A percentile compares a stretch with the other conserved stretches of the same genome.
These are phyloP conservation scores for Muscina levida DNA, from an alignment of 2,888 invertebrate species.

Conservation along the genomic window DNA sequence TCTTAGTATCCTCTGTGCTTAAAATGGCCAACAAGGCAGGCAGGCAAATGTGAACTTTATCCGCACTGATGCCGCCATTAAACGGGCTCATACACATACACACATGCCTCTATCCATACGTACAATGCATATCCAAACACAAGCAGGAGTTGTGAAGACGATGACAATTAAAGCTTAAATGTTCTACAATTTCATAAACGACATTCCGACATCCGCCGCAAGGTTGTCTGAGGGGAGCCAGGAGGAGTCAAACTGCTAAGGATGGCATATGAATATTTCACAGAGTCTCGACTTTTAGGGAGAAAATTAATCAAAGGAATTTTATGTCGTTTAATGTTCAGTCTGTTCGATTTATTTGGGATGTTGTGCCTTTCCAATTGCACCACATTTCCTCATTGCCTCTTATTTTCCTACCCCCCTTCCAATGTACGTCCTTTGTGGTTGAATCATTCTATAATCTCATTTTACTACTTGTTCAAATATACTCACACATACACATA, in stretches of 20 bases:
- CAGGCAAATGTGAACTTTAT: conserved; percentile 45
- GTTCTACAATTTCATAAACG: conserved; percentile 16
- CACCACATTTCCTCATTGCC: neutral
- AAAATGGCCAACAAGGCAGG: conserved; percentile 61
- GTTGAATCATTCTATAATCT: conserved; percentile 53
- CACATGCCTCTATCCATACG: too few species aligned
- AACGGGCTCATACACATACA: too few species aligned
- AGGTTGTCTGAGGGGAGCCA: too few species aligned
- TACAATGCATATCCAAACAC: neutral
- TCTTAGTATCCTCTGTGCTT: too few species aligned
- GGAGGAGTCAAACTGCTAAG: too few species aligned
- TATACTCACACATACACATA: too few species aligned
- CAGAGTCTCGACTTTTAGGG: neutral
- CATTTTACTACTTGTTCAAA: conserved; percentile 47
- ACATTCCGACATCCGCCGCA: too few species aligned
- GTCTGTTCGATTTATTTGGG: neutral
- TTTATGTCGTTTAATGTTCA: conserved; percentile 23
- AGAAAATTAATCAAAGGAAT: conserved; percentile 34
- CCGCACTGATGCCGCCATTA: conserved; percentile 23
- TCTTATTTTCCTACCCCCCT: neutral
- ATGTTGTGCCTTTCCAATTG: neutral
- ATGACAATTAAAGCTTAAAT: conserved; percentile 38
- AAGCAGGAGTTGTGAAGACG: neutral
- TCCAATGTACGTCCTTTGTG: conserved; percentile 20
- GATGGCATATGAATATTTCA: too few species aligned